These are phyloP conservation scores for Limonius californicus DNA, from an alignment of 1,140 invertebrate species.

Conservation along the genomic window DNA sequence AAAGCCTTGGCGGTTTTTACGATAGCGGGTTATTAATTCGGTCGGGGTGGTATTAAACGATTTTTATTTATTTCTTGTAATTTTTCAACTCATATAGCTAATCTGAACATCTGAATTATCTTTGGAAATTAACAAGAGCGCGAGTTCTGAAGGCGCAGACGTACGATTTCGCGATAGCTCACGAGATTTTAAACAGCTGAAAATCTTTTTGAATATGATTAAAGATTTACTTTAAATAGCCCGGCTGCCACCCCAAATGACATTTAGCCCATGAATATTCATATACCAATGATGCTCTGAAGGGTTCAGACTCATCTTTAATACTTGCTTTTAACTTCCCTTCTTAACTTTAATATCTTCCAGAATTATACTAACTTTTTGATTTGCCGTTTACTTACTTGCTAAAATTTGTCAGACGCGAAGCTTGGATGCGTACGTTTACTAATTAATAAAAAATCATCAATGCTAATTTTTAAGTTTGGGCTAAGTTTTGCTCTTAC, in stretches of 20 bases:
- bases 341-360: constrained; percentile 26
- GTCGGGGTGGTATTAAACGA: neutral
- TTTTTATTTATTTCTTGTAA: neutral
- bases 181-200: neutral
- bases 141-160: too few species aligned
- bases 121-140: too few species aligned
- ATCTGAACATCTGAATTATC: neutral
- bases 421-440: neutral
- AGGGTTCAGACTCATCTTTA: constrained; percentile 29
- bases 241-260: constrained; percentile 22
- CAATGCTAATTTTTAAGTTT: too few species aligned
- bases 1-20: neutral
- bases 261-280: constrained; percentile 29
- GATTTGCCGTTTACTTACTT: constrained; percentile 3
- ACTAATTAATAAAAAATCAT: neutral
- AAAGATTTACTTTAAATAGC: constrained; percentile 28
- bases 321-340: constrained; percentile 13
- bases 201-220: constrained; percentile 25
- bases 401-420: neutral
- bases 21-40: neutral
- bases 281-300: constrained; percentile 25
- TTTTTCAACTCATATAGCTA: neutral
- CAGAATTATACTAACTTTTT: constrained; percentile 19
- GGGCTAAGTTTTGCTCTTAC: too few species aligned
- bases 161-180: neutral